These are phyloP conservation scores for Gymnoscopelus braueri DNA, from an alignment of 2,797 vertebrate genomes.

Conservation along the genomic window DNA sequence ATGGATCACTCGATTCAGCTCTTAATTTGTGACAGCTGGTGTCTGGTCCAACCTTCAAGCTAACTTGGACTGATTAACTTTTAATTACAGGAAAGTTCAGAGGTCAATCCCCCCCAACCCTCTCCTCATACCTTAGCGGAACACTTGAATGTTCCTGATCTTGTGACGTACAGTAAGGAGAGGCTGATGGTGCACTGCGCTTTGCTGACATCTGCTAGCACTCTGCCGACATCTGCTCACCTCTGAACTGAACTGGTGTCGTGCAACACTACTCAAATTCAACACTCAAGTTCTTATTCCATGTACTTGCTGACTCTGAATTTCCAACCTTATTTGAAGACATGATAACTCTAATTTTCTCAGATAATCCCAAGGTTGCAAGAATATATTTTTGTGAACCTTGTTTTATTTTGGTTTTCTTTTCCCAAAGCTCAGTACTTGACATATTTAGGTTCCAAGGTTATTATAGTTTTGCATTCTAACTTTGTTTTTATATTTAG, in stretches of 20 bases:
- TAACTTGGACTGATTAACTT: background rate
- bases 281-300: conserved; percentile 2
- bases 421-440: no score
- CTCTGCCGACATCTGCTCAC: conserved; percentile 37
- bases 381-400: no score
- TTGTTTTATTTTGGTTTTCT: no score
- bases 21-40: conserved; percentile 4
- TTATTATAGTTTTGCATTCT: no score
- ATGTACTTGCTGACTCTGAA: background rate
- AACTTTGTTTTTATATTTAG: no score
- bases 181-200: conserved; percentile 11
- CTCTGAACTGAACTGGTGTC: conserved; percentile 16
- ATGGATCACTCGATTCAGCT: background rate
- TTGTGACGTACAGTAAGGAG: background rate
- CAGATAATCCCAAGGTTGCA: no score
- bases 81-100: conserved; percentile 5
- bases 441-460: no score
- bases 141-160: background rate
- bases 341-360: no score
- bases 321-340: no score
- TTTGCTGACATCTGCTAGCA: conserved; percentile 36
- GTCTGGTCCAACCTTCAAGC: background rate
- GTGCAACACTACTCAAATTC: conserved; percentile 15
- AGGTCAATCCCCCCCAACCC: background rate
- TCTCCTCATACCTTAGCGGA: background rate